Percentiles rank a stretch among this genome's conserved stretches.
phyloP scores from a whole-genome alignment of 1,140 invertebrate species.

The Drosophila eugracilis region DNA sequence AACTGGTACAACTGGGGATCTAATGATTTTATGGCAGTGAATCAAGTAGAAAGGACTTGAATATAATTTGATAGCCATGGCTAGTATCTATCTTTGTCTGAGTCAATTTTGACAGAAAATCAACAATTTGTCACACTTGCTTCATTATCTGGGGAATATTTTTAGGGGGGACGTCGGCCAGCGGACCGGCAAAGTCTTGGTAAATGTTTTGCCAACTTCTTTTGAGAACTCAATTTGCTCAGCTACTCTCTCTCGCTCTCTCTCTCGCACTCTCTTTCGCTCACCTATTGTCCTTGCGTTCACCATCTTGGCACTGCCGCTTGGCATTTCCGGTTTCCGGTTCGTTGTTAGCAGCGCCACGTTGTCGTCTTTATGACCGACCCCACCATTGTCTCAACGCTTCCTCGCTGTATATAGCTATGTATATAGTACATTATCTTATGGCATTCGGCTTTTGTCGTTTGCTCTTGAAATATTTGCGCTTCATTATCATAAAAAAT shows the following conservation, averaged over 20 bases:
- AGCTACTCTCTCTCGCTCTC: slow-evolving; percentile 19
- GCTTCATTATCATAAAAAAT: slow-evolving; percentile 70
- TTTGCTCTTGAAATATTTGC: slow-evolving; percentile 69
- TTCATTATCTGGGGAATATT: slow-evolving; percentile 31
- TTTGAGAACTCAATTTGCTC: slow-evolving; percentile 56
- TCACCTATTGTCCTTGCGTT: slow-evolving; percentile 1
- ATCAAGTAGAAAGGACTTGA: slow-evolving; percentile 3
- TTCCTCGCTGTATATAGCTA: not conserved
- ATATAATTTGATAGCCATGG: slow-evolving; percentile 12
- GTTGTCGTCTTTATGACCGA: slow-evolving; percentile 67
- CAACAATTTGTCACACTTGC: slow-evolving; percentile 51
- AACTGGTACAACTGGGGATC: slow-evolving; percentile 61
- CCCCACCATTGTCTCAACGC: slow-evolving; percentile 10
- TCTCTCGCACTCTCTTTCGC: not conserved
- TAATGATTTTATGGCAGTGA: slow-evolving; percentile 35
- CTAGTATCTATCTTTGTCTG: slow-evolving; percentile 30
- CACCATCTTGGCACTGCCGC: slow-evolving; percentile 63
- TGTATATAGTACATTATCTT: slow-evolving; percentile 23
- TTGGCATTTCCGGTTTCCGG: slow-evolving; percentile 75
- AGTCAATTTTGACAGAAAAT: slow-evolving; percentile 43
- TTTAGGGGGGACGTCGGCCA: too few relatives aligned
- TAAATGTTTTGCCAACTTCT: slow-evolving; percentile 62
- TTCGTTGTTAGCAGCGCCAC: slow-evolving; percentile 64
- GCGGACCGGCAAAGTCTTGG: slow-evolving; percentile 29
- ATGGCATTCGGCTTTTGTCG: slow-evolving; percentile 51